These are phyloP conservation scores for Prolemur simus DNA, from an alignment of 2,113 vertebrate species.

Conservation along the genomic window DNA sequence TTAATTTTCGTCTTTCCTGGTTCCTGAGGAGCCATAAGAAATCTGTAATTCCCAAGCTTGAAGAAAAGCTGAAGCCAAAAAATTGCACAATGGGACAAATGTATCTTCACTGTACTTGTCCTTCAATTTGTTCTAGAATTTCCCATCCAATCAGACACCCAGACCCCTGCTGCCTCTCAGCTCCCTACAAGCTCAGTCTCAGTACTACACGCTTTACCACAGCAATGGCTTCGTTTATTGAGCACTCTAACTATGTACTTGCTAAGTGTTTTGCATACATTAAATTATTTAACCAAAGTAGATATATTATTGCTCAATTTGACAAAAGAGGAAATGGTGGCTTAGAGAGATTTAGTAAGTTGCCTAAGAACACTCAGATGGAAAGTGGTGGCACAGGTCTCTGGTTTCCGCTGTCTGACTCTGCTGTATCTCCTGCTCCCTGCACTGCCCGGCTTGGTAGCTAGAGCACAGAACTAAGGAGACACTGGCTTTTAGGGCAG, in stretches of 20 bases:
- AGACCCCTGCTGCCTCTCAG: neutral
- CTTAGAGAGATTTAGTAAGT: neutral
- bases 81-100: neutral
- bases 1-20: neutral
- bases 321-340: constrained; percentile 34
- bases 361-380: neutral
- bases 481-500: neutral
- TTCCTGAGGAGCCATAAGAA: constrained; percentile 23
- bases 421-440: neutral
- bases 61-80: neutral
- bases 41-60: neutral
- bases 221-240: neutral
- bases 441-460: neutral
- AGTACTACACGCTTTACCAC: neutral
- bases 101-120: neutral
- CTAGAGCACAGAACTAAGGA: neutral
- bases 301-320: neutral
- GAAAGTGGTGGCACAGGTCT: neutral
- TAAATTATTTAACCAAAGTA: neutral
- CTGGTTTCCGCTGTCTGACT: neutral
- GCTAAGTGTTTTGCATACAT: neutral
- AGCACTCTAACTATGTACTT: neutral
- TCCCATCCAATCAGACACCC: neutral
- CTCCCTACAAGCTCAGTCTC: neutral
- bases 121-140: neutral